Conservation (phyloP, 2,888 invertebrate species). For the Drosophila cracens region DNA sequence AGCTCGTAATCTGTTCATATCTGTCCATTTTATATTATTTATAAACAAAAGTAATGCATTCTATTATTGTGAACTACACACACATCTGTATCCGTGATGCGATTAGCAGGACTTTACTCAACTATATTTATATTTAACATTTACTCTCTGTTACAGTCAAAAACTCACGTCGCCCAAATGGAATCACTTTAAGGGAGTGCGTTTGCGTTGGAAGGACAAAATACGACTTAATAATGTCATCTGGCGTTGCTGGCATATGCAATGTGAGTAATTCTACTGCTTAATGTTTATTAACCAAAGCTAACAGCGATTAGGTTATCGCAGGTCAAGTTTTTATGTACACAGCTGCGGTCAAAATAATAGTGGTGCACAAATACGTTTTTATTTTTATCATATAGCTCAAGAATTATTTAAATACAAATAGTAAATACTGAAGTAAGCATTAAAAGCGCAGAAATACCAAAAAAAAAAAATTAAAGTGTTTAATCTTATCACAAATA, state of each 20-base stretch:
- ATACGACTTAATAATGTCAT: slow-evolving; percentile 99
- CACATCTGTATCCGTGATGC: neutral
- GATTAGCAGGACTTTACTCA: neutral
- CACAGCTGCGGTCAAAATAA: neutral
- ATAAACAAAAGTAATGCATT: slow-evolving; percentile 36
- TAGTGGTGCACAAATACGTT: neutral
- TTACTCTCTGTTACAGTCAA: slow-evolving; percentile 88
- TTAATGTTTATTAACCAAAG: neutral
- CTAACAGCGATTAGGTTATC: neutral
- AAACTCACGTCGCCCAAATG: slow-evolving; percentile 99
- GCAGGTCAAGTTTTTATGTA: neutral
- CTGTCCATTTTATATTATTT: slow-evolving; percentile 37
- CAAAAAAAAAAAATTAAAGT: neutral
- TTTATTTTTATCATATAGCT: neutral
- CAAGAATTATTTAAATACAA: neutral
- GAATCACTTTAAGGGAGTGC: slow-evolving; percentile 99
- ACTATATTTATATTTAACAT: neutral
- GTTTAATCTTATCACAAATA: neutral
- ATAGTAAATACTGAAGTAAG: neutral
- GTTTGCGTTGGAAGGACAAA: slow-evolving; percentile 99
- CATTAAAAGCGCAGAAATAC: neutral
- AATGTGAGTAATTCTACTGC: slow-evolving; percentile 89
- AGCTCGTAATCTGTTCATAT: slow-evolving; percentile 45
- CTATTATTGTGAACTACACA: slow-evolving; percentile 20
- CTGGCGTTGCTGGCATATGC: slow-evolving; percentile 99